phyloP scores from a whole-genome alignment of 1,140 invertebrate species.

The Zaprionus taronus region DNA sequence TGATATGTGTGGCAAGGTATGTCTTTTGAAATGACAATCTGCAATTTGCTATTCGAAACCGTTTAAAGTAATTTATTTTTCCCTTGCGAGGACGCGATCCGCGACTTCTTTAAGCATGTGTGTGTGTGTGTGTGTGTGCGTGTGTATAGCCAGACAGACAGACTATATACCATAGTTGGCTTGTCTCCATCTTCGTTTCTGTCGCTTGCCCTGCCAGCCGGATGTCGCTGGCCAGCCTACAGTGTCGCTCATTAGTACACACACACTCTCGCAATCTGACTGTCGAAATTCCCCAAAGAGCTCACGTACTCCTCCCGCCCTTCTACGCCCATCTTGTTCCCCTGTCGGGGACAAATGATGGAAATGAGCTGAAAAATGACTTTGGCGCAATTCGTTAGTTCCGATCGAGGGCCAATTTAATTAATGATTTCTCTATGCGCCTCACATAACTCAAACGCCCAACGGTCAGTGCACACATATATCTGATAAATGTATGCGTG shows the following conservation, averaged over 20 bases:
- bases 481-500: neutral
- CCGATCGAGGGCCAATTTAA: constrained; percentile 51
- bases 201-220: constrained; percentile 12
- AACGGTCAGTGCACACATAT: neutral
- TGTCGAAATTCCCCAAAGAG: constrained; percentile 24
- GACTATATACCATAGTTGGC: constrained; percentile 14
- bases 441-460: constrained; percentile 46
- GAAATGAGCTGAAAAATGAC: constrained; percentile 44
- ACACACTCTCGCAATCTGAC: neutral
- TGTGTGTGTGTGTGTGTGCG: neutral
- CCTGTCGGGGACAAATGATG: constrained; percentile 39
- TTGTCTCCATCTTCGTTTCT: constrained; percentile 25
- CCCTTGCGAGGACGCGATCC: constrained; percentile 40
- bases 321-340: neutral
- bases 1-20: constrained; percentile 78
- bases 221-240: constrained; percentile 36
- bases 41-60: constrained; percentile 79
- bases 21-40: constrained; percentile 79
- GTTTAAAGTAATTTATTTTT: constrained; percentile 80
- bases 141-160: constrained; percentile 19
- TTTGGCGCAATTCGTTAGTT: constrained; percentile 9
- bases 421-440: constrained; percentile 53
- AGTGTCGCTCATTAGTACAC: constrained; percentile 32
- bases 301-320: neutral
- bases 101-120: constrained; percentile 21